Conservation (phyloP, 2,888 invertebrate genomes). For the Atethmia centrago region DNA sequence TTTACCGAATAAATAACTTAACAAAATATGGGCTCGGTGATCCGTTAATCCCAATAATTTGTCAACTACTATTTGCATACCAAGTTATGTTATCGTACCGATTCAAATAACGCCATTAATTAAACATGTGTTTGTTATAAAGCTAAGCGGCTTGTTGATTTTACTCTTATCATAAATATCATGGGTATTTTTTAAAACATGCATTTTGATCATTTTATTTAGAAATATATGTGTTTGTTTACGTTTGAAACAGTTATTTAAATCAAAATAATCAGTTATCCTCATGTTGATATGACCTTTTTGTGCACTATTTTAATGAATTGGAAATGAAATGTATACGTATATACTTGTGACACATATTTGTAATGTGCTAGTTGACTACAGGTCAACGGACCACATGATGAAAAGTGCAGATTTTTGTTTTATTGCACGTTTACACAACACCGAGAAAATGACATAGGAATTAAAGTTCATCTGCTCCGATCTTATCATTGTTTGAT, state of each 20-base stretch:
- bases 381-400: neutral
- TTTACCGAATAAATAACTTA: no score
- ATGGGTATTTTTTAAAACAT: neutral
- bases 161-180: neutral
- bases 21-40: neutral
- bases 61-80: slow-evolving; percentile 20
- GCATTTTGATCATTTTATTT: neutral
- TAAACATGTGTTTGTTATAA: neutral
- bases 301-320: slow-evolving; percentile 1
- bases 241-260: neutral
- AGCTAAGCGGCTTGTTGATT: slow-evolving; percentile 4
- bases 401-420: neutral
- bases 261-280: neutral
- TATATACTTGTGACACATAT: neutral
- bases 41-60: slow-evolving; percentile 10
- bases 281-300: neutral
- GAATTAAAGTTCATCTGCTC: neutral
- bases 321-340: neutral
- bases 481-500: neutral
- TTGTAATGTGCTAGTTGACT: neutral
- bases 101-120: neutral
- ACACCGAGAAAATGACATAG: neutral
- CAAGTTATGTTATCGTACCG: neutral
- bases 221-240: neutral
- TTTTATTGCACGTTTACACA: neutral